Percentiles rank a stretch among this genome's conserved stretches.
These are phyloP conservation scores for Idaea aversata DNA, from an alignment of 2,888 invertebrate species.

Conservation along the genomic window DNA sequence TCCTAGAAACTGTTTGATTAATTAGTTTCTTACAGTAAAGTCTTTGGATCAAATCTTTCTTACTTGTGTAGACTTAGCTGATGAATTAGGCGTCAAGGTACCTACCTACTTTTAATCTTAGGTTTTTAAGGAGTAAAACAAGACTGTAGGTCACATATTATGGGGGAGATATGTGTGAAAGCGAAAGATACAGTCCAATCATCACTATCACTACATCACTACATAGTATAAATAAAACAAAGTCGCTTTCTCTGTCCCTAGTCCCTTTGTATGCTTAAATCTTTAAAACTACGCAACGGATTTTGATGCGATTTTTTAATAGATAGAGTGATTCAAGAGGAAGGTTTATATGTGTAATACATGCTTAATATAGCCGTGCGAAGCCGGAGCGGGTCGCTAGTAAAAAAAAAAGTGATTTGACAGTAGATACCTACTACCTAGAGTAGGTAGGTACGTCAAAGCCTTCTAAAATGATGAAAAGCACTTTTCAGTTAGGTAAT, in stretches of 20 bases:
- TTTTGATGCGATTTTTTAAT: no score
- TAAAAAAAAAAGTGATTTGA: no score
- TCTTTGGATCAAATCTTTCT: neutral
- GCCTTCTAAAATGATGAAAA: slow-evolving; percentile 23
- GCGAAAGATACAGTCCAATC: neutral
- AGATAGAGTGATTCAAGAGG: no score
- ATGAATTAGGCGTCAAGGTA: neutral
- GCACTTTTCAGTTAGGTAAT: slow-evolving; percentile 26
- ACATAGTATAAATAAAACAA: no score
- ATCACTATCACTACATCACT: no score
- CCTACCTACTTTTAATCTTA: neutral
- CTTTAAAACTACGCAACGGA: no score
- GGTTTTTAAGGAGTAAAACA: neutral
- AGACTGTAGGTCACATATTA: neutral
- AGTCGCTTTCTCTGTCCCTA: no score
- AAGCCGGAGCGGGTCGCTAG: no score
- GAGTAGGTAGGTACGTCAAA: slow-evolving; percentile 6
- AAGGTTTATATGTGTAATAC: no score
- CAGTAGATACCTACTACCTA: neutral
- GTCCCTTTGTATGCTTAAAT: no score
- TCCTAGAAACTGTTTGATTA: neutral
- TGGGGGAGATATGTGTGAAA: neutral
- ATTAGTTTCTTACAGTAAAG: neutral
- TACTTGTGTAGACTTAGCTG: neutral
- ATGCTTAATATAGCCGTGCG: no score